Base-by-base conservation (phyloP, 2,797 vertebrate genomes). In the Lepus oiostolus region DNA sequence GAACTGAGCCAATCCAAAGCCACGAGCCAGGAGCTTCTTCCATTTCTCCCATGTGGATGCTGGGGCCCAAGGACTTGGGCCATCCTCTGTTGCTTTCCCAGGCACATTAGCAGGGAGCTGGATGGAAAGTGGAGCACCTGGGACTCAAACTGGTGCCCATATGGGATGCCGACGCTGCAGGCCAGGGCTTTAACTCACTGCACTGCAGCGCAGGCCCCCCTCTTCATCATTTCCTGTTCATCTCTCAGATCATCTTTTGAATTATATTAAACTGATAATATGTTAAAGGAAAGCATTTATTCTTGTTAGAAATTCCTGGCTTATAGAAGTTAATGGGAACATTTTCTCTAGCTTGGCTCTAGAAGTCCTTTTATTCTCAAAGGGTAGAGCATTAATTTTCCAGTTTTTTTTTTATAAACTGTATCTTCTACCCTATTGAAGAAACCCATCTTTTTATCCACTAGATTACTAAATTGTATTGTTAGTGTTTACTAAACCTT, bases 251-350 rank as follows among this genome's bases (percentile, higher is more conserved):
- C 68, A 47, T 62, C 35, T 90, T 42, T 72, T 67, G 42, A 54
- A 14, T 86, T 65, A 74, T 65, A 63, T 38, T 60, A 38, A 88
- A 58, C 1, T 82, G 82, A 52, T 67, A 88, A 14, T 88, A 10
- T 38, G 11, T 86, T 80, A 68, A 84, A 91, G 28, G 63, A 62
- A 85, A 58, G 82, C 32, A 21, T 32, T 52, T 42, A 67, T 32
- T 38, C 10, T 62, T 91, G 38, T 35, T 60, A 62, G 86, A 68
- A 38, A 8, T 42, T 50, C 60, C 72, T 60, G 86, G 58, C 62
- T 79, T 93, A 58, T 71, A 88, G 88, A 79, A 88, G 79, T 88
- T 65, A 85, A 81, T 21, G 65, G 17, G 60, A 86, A 11, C 47
- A 7, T 54, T 79, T 85, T 2, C 81, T 79, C 13, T 85, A 30